Evolutionary conservation across 2,888 invertebrate species (phyloP).

Genomic region (Drosophila barbarae): DNA sequence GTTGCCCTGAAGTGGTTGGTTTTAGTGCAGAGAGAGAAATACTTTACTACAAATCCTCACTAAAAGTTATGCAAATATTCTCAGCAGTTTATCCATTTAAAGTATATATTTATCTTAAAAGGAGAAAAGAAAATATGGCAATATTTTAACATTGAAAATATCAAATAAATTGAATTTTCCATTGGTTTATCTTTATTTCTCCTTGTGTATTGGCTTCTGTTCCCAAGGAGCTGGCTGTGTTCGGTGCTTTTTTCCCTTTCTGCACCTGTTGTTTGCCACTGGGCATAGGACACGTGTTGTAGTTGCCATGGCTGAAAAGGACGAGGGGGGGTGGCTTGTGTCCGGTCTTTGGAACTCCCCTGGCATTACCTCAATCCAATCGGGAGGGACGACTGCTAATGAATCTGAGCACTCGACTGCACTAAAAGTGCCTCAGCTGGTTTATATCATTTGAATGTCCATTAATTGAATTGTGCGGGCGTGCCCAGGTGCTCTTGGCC

Average conservation of each 20-base stretch:
- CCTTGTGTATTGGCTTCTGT: conserved; percentile 33
- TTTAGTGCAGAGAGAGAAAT: conserved; percentile 2
- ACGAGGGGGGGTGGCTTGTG: conserved; percentile 1
- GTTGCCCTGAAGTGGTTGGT: conserved; percentile 27
- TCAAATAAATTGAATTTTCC: no score
- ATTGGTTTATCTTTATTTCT: background rate
- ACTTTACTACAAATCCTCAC: background rate
- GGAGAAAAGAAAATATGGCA: background rate
- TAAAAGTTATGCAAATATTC: no score
- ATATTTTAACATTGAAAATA: background rate
- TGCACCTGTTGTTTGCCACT: conserved; percentile 66
- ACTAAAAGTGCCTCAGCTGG: conserved; percentile 68
- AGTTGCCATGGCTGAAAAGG: conserved; percentile 22
- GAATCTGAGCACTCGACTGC: conserved; percentile 52
- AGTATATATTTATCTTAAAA: background rate
- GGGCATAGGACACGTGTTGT: conserved; percentile 34
- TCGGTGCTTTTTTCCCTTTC: conserved; percentile 26
- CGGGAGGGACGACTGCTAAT: conserved; percentile 58
- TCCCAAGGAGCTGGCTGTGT: conserved; percentile 26
- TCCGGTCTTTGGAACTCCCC: conserved; percentile 38
- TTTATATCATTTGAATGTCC: conserved; percentile 74
- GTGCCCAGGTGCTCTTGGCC: conserved; percentile 40
- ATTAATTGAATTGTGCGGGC: conserved; percentile 72
- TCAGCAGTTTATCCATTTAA: no score
- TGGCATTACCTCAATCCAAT: conserved; percentile 52